phyloP scores from a whole-genome alignment of 2,797 vertebrate genomes.

The Hyperoplus lanceolatus region DNA sequence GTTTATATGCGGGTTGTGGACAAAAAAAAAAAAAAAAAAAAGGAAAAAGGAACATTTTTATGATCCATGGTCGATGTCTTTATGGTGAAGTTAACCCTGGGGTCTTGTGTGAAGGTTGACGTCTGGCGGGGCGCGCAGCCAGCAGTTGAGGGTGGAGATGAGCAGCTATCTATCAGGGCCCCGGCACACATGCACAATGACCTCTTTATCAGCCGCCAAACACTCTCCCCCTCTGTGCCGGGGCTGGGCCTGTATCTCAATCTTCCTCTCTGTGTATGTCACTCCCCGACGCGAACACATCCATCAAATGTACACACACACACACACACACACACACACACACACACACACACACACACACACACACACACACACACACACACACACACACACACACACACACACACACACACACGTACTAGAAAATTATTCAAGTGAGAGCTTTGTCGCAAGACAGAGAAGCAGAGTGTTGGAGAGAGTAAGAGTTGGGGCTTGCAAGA shows the following conservation, averaged over 20 bases:
- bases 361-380: too few relatives aligned
- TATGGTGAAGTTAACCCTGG: constrained; percentile 72
- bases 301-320: constrained; percentile 43
- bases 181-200: constrained; percentile 75
- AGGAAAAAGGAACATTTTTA: constrained; percentile 67
- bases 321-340: too few relatives aligned
- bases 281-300: constrained; percentile 54
- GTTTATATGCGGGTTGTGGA: constrained; percentile 79
- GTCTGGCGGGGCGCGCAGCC: constrained; percentile 41
- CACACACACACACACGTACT: constrained; percentile 50
- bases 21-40: constrained; percentile 12
- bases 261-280: constrained; percentile 65
- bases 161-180: constrained; percentile 64
- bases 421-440: constrained; percentile 68
- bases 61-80: constrained; percentile 71
- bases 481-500: constrained; percentile 58
- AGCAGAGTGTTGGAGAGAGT: constrained; percentile 70
- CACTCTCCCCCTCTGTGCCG: constrained; percentile 72
- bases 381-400: too few relatives aligned
- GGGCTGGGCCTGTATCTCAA: constrained; percentile 67
- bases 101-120: constrained; percentile 64
- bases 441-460: constrained; percentile 77
- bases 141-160: constrained; percentile 73
- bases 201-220: constrained; percentile 80
- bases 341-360: too few relatives aligned